Conservation (phyloP, 2,113 vertebrate genomes). For the Andinoacara biseriatus region DNA sequence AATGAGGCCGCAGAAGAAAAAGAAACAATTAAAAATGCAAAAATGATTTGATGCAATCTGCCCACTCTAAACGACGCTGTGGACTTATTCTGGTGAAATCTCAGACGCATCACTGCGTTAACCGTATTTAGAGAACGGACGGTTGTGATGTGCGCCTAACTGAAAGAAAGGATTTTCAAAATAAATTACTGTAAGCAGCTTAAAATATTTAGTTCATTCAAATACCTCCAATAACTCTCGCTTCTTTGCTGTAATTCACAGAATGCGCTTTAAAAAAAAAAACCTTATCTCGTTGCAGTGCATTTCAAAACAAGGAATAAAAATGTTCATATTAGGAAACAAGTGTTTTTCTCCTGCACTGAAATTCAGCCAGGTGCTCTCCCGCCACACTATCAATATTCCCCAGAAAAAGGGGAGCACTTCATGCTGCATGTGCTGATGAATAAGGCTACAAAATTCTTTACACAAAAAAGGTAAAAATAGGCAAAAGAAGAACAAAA, state of each 20-base stretch:
- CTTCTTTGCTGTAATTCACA: background rate
- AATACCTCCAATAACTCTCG: background rate
- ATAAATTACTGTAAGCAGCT: slow-evolving; percentile 11
- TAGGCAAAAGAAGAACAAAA: background rate
- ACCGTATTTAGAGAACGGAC: slow-evolving; percentile 3
- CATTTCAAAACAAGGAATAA: slow-evolving; percentile 3
- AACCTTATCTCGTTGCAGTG: background rate
- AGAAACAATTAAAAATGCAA: slow-evolving; percentile 76
- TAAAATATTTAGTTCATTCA: background rate
- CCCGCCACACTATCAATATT: background rate
- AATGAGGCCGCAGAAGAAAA: slow-evolving; percentile 17
- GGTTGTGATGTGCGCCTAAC: background rate
- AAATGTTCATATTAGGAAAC: slow-evolving; percentile 8
- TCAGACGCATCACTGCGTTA: background rate
- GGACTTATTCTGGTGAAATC: slow-evolving; percentile 30
- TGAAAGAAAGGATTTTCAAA: slow-evolving; percentile 5
- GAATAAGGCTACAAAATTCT: background rate
- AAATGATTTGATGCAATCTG: slow-evolving; percentile 70
- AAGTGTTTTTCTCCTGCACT: background rate
- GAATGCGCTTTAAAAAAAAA: background rate
- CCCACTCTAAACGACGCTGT: slow-evolving; percentile 41
- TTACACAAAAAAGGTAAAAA: background rate
- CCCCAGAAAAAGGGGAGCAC: background rate
- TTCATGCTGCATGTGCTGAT: background rate
- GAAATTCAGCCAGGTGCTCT: slow-evolving; percentile 6